Conservation (phyloP, 1,140 invertebrate genomes). For the Zaprionus camerounensis region DNA sequence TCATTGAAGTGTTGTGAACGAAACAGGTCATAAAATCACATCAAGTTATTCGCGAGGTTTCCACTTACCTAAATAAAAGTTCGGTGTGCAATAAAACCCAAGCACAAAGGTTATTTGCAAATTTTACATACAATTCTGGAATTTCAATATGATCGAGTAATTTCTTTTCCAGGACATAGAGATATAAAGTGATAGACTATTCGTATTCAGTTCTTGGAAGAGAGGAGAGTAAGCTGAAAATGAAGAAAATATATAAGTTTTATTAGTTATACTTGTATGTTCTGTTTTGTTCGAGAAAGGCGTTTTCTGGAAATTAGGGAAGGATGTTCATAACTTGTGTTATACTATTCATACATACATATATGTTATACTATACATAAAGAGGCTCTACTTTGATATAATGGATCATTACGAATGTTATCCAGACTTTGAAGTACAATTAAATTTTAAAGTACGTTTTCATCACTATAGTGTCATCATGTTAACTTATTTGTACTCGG, state of each 20-base stretch:
- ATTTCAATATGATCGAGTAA: neutral
- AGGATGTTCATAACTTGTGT: no score
- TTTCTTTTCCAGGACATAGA: neutral
- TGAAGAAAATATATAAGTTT: neutral
- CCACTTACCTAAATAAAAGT: neutral
- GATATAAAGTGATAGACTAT: neutral
- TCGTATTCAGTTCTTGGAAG: neutral
- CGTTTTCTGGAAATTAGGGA: neutral
- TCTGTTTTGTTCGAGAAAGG: neutral
- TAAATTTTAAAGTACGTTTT: no score
- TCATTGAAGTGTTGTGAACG: neutral
- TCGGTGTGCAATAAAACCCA: neutral
- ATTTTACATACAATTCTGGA: neutral
- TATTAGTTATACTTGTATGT: neutral
- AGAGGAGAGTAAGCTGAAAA: neutral
- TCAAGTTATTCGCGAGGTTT: conserved; percentile 14
- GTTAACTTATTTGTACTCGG: no score
- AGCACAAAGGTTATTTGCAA: neutral
- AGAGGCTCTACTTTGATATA: no score
- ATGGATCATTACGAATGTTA: no score
- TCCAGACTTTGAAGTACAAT: no score
- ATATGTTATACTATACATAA: no score
- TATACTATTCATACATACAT: no score
- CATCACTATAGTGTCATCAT: no score
- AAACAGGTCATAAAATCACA: conserved; percentile 41